Conservation (phyloP, 2,797 vertebrate genomes). For the Halcyon badia region DNA sequence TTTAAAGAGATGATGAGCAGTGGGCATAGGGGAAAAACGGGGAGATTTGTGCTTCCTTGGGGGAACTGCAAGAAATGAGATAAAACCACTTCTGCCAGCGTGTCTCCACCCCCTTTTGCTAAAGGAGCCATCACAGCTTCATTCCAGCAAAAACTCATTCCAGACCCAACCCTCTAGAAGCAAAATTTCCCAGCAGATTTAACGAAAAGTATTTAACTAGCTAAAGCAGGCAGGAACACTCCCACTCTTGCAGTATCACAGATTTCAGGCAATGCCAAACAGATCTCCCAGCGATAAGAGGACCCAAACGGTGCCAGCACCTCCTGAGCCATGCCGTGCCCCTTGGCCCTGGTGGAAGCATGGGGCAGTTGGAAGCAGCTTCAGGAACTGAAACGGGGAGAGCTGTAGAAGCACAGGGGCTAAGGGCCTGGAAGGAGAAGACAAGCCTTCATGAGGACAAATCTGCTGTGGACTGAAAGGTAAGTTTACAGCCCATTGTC, state of each 20-base stretch:
- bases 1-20: not conserved
- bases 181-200: not conserved
- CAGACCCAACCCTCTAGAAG: not conserved
- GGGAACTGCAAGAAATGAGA: not conserved
- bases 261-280: not conserved
- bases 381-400: accelerated
- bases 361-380: accelerated
- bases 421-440: not conserved
- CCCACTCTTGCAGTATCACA: not conserved
- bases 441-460: accelerated
- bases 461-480: not conserved
- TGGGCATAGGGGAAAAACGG: no score
- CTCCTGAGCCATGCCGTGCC: accelerated
- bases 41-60: not conserved
- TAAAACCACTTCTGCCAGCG: not conserved
- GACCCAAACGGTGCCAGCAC: not conserved
- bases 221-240: not conserved
- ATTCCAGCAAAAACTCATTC: not conserved
- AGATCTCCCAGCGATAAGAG: not conserved
- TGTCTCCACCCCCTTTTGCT: not conserved
- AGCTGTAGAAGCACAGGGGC: not conserved
- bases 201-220: not conserved
- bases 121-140: not conserved
- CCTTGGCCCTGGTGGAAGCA: not conserved
- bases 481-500: not conserved